Percentiles rank a stretch among this genome's conserved stretches.
Conservation (phyloP, 2,797 vertebrate species). For the Argentina silus region DNA sequence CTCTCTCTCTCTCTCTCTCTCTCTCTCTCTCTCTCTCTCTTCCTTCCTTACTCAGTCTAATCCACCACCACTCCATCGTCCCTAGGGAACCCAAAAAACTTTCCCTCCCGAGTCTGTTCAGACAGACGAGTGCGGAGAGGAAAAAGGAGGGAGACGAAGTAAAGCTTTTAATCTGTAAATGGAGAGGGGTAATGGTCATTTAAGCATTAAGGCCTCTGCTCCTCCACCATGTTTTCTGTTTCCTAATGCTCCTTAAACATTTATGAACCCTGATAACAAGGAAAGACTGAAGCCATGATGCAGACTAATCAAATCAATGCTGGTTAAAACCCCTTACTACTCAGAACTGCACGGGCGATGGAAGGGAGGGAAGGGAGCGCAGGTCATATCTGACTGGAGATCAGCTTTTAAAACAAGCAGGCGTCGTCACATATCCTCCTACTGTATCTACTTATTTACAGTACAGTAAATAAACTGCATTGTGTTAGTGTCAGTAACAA, state of each 20-base stretch:
- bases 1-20: background rate
- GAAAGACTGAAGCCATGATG: slow-evolving; percentile 63
- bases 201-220: slow-evolving; percentile 73
- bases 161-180: slow-evolving; percentile 88
- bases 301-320: slow-evolving; percentile 76
- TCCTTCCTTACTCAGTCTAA: background rate
- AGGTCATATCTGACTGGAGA: slow-evolving; percentile 19
- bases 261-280: slow-evolving; percentile 81
- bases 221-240: slow-evolving; percentile 63
- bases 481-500: slow-evolving; percentile 45
- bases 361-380: slow-evolving; percentile 35
- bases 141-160: slow-evolving; percentile 71
- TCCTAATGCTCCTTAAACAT: slow-evolving; percentile 81
- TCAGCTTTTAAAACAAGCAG: slow-evolving; percentile 51
- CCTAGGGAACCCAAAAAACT: background rate
- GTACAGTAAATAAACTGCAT: slow-evolving; percentile 34
- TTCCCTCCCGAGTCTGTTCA: background rate
- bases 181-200: slow-evolving; percentile 77
- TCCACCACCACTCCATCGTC: background rate
- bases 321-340: slow-evolving; percentile 47
- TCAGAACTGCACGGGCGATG: slow-evolving; percentile 19
- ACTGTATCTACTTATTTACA: slow-evolving; percentile 9
- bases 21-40: background rate
- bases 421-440: background rate
- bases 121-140: slow-evolving; percentile 34